A percentile compares a stretch with the other conserved stretches of the same genome.
Evolutionary conservation across 2,888 invertebrate species (phyloP).

Genomic region (Euplagia quadripunctaria): DNA sequence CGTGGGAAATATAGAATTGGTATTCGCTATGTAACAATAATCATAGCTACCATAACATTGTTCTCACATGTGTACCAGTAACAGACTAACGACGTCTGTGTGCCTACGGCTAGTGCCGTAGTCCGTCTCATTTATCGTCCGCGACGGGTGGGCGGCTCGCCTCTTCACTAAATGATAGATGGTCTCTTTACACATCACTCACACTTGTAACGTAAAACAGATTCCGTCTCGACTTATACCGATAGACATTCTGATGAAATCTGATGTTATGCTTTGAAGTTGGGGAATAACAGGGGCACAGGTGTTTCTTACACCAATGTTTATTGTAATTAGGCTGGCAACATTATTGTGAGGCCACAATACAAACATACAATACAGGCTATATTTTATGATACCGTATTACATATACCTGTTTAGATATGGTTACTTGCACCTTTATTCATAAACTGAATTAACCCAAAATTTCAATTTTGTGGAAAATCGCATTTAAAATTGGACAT

Average conservation of each 20-base stretch:
- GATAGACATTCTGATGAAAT: conserved; percentile 67
- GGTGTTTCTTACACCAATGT: conserved; percentile 31
- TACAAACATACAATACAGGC: too few relatives aligned
- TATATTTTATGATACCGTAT: conserved; percentile 6
- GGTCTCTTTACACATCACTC: conserved; percentile 65
- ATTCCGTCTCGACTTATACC: conserved; percentile 61
- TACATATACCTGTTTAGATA: neutral
- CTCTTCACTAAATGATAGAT: conserved; percentile 67
- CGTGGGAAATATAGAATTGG: conserved; percentile 11
- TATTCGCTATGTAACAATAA: conserved; percentile 7
- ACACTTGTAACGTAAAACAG: conserved; percentile 68
- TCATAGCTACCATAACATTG: conserved; percentile 10
- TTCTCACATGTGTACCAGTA: conserved; percentile 9
- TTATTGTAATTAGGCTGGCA: conserved; percentile 30
- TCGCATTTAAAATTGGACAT: too few relatives aligned
- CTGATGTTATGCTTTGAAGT: conserved; percentile 73
- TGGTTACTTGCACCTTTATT: neutral
- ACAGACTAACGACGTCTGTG: neutral
- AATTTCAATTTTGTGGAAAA: too few relatives aligned
- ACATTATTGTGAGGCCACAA: neutral
- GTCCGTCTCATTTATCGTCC: conserved; percentile 45
- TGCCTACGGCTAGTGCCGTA: conserved; percentile 8
- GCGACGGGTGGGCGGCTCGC: conserved; percentile 51
- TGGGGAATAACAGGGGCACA: conserved; percentile 44
- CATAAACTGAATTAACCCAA: too few relatives aligned